Conservation (phyloP, 30 jellyfish, hydroid and myxozoan species). For the Pseudorhiza aurosa region DNA sequence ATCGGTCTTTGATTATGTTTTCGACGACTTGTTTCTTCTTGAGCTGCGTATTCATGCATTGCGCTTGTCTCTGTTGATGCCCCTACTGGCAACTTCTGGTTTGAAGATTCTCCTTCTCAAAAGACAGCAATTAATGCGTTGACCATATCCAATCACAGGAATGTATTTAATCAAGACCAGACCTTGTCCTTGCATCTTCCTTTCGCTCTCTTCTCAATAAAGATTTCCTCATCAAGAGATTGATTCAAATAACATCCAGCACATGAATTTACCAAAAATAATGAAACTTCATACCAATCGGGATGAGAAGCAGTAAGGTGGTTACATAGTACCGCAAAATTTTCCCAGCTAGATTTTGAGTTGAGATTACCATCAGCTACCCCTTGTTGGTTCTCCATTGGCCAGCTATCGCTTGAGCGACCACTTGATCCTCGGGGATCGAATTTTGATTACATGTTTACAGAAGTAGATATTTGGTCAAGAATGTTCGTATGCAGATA, state of each 20-base stretch:
- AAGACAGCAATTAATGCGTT: neutral
- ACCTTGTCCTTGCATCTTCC: neutral
- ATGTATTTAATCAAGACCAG: neutral
- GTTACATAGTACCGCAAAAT: conserved; percentile 13
- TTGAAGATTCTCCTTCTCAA: conserved; percentile 4
- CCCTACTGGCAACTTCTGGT: neutral
- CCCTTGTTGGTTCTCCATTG: conserved; percentile 6
- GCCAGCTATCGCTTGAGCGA: too few species aligned
- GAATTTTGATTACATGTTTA: too few species aligned
- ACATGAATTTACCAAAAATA: conserved; percentile 26
- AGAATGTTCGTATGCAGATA: neutral
- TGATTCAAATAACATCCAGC: conserved; percentile 20
- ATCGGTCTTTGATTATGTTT: too few species aligned
- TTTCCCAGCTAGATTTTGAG: conserved; percentile 18
- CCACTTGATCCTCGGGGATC: too few species aligned
- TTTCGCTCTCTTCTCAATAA: conserved; percentile 18
- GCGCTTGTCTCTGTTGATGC: neutral
- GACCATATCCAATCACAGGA: too few species aligned
- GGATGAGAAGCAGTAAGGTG: conserved; percentile 32
- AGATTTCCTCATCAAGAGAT: conserved; percentile 17
- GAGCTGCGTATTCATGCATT: too few species aligned
- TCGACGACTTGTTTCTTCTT: conserved; percentile 3
- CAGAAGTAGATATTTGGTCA: too few species aligned
- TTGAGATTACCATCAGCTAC: neutral
- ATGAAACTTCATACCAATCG: neutral